phyloP scores from a whole-genome alignment of 1,140 invertebrate species.

The Euwallacea fornicatus region DNA sequence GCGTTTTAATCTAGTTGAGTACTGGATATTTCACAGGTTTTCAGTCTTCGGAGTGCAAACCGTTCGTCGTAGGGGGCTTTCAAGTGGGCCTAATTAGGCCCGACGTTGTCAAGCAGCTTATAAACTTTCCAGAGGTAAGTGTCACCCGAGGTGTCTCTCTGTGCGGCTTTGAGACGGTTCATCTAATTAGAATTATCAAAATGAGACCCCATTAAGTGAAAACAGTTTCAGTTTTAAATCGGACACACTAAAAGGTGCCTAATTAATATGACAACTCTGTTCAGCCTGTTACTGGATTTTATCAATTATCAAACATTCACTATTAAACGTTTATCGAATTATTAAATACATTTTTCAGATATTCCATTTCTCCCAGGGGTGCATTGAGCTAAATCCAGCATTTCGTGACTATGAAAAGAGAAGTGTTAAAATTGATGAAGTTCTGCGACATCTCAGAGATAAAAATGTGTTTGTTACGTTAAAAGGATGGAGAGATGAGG shows the following conservation, averaged over 20 bases:
- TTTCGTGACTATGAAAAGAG: conserved; percentile 81
- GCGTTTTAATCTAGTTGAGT: background rate
- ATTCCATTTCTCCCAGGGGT: conserved; percentile 70
- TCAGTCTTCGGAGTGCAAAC: conserved; percentile 69
- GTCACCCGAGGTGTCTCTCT: conserved; percentile 6
- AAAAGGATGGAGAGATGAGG: conserved; percentile 90
- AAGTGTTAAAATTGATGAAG: conserved; percentile 74
- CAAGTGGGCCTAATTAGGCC: conserved; percentile 85
- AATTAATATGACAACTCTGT: no score
- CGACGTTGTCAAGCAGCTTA: conserved; percentile 77
- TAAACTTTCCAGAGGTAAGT: conserved; percentile 78
- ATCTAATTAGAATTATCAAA: no score
- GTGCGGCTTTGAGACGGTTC: background rate
- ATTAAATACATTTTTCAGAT: conserved; percentile 54
- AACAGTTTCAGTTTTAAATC: no score
- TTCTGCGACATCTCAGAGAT: conserved; percentile 71
- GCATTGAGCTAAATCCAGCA: conserved; percentile 80
- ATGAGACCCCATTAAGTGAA: no score
- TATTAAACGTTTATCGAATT: no score
- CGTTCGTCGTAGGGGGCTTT: conserved; percentile 82
- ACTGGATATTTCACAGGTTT: conserved; percentile 39
- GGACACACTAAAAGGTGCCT: background rate
- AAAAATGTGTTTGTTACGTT: conserved; percentile 68
- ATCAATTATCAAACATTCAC: no score
- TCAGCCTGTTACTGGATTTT: no score